These are phyloP conservation scores for Volucella zonaria DNA, from an alignment of 2,888 invertebrate species.

Conservation along the genomic window DNA sequence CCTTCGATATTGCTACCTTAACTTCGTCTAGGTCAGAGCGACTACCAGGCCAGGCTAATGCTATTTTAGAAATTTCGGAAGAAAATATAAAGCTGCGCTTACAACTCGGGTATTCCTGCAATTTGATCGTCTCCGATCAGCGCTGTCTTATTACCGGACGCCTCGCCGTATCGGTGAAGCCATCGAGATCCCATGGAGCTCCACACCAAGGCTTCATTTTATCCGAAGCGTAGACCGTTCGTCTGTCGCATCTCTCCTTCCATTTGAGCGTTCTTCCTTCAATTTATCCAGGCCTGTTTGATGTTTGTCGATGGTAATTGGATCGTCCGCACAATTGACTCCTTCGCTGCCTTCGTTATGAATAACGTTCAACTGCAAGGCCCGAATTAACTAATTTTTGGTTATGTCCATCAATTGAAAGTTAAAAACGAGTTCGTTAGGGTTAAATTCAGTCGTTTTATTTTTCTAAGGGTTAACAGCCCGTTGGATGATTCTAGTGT, in stretches of 20 bases:
- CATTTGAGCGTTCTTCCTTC: no score
- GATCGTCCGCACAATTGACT: not conserved
- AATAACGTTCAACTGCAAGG: not conserved
- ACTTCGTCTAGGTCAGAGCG: no score
- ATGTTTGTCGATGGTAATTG: constrained; percentile 12
- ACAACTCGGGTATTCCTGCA: not conserved
- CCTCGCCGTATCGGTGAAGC: not conserved
- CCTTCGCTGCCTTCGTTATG: not conserved
- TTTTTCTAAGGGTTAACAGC: constrained; percentile 12
- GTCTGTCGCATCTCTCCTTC: constrained; percentile 17
- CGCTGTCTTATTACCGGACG: not conserved
- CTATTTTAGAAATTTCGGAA: no score
- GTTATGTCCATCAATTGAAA: constrained; percentile 25
- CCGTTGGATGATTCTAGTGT: not conserved
- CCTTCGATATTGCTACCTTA: no score
- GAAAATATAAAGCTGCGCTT: constrained; percentile 2
- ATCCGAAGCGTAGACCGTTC: constrained; percentile 19
- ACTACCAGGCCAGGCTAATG: not conserved
- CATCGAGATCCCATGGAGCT: not conserved
- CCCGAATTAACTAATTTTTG: no score
- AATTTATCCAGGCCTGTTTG: not conserved
- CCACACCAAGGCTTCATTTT: constrained; percentile 75
- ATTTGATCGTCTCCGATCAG: no score
- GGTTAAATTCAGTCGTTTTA: constrained; percentile 12
- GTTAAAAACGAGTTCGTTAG: constrained; percentile 4